Evolutionary conservation across 2,888 invertebrate genomes (phyloP).

Genomic region (Cryptocheilus praepositus): DNA sequence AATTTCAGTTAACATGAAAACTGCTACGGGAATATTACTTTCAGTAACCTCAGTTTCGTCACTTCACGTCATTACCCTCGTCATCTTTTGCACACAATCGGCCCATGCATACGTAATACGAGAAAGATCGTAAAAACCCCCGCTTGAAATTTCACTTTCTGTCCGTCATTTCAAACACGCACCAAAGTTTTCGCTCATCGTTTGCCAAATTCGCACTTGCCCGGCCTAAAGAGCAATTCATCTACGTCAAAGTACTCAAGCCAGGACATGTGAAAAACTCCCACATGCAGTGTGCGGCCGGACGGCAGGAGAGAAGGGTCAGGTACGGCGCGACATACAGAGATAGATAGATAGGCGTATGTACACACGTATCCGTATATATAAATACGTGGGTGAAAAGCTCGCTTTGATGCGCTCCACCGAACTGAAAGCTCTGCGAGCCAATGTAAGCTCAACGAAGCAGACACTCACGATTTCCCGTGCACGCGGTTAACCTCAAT

Average conservation of each 20-base stretch:
- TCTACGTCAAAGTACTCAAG: no score
- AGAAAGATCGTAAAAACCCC: no score
- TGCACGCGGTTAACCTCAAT: conserved; percentile 31
- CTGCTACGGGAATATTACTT: no score
- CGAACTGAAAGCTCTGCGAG: conserved; percentile 53
- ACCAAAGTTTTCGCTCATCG: no score
- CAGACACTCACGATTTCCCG: conserved; percentile 32
- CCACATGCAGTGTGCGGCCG: no score
- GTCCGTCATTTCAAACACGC: not conserved
- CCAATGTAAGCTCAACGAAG: conserved; percentile 47
- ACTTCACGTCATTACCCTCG: no score
- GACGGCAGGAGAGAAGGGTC: not conserved
- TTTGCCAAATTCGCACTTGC: not conserved
- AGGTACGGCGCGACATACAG: conserved; percentile 1
- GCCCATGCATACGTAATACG: no score
- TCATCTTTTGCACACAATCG: no score
- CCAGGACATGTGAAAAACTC: not conserved
- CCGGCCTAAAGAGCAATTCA: no score
- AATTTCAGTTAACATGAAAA: no score
- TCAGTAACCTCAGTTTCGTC: no score
- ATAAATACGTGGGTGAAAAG: conserved; percentile 47
- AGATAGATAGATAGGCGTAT: conserved; percentile 3
- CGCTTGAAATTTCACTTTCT: not conserved
- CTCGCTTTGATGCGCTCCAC: conserved; percentile 59
- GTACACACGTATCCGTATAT: not conserved